Evolutionary conservation across 2,888 invertebrate genomes (phyloP), one percentile per base, ranked within the genome.

Genomic region (Aphelenchoides bicaudatus): DNA sequence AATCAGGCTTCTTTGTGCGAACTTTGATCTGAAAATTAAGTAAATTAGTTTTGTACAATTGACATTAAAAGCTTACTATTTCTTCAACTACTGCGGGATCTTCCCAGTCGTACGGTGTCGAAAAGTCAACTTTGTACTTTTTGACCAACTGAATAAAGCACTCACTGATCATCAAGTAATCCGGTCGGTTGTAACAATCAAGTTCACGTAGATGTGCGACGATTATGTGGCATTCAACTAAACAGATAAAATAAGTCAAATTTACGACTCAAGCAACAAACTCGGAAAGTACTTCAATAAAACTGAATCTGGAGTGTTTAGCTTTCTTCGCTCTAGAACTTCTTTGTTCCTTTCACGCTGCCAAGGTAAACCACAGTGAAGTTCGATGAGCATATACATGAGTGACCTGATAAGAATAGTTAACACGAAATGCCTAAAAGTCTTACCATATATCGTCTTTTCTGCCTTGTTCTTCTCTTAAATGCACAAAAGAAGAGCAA

Each of bases 361-460:
- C 73, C 73, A 73, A 30, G 72, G 73, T 28, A 73, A 67, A 0
- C 70, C 71, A 48, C 70, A 71, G 88, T 89, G 79, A 90, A 91
- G 55, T 55, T 70, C 72, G 54, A 74, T 74, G 43, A 63, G 55
- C 34, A 63, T 34, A 49, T 63, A 63, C 8, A 63, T 8, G 23
- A 63, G 54, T 10, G 62, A 64, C n/a, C n/a, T n/a, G n/a, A n/a
- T n/a, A n/a, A n/a, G n/a, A n/a, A n/a, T n/a, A n/a, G n/a, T n/a
- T n/a, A n/a, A n/a, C n/a, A n/a, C n/a, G n/a, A n/a, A n/a, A n/a
- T n/a, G n/a, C n/a, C n/a, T n/a, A n/a, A n/a, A n/a, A n/a, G n/a
- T n/a, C n/a, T n/a, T n/a, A n/a, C 47, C 65, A 63, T 34, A 63
- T 10, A 43, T 66, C 65, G 55, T 66, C 61, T 28, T 48, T 46